A percentile compares a stretch with the other conserved stretches of the same genome.
Evolutionary conservation across 1,140 invertebrate genomes (phyloP).

Genomic region (Tetramorium simillimum): DNA sequence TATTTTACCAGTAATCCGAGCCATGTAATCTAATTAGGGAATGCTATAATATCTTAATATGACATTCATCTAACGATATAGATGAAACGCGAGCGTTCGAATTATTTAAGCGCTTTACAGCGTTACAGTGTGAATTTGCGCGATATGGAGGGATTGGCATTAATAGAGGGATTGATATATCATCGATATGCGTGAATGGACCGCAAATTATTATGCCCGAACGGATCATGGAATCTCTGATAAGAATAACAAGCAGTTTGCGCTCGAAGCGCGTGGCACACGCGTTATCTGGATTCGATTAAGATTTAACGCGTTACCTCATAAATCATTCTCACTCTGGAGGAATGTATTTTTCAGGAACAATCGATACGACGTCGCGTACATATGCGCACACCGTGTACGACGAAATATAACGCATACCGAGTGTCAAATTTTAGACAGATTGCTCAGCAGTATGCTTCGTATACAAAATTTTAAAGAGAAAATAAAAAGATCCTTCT

Average conservation of each 20-base stretch:
- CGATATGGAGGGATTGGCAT: not conserved
- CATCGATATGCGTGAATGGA: conserved; percentile 25
- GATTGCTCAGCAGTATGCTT: not conserved
- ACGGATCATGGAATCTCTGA: not conserved
- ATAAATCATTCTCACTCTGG: conserved; percentile 25
- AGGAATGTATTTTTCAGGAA: conserved; percentile 45
- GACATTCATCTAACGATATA: not conserved
- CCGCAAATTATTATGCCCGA: conserved; percentile 17
- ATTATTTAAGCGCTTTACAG: conserved; percentile 3
- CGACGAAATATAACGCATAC: conserved; percentile 13
- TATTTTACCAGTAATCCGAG: not conserved
- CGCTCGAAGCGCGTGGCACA: not conserved
- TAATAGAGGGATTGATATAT: conserved; percentile 19
- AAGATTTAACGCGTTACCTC: conserved; percentile 44
- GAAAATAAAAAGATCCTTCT: not conserved
- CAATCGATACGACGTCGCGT: conserved; percentile 28
- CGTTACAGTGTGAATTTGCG: not conserved
- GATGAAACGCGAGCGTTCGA: not conserved
- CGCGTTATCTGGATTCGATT: conserved; percentile 45
- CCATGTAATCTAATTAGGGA: conserved; percentile 21
- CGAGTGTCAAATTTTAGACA: conserved; percentile 20
- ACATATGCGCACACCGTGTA: not conserved
- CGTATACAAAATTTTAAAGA: not conserved
- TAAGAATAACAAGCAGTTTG: conserved; percentile 31
- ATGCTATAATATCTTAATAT: not conserved